phyloP scores from a whole-genome alignment of 2,797 vertebrate species.

The Crenichthys baileyi region DNA sequence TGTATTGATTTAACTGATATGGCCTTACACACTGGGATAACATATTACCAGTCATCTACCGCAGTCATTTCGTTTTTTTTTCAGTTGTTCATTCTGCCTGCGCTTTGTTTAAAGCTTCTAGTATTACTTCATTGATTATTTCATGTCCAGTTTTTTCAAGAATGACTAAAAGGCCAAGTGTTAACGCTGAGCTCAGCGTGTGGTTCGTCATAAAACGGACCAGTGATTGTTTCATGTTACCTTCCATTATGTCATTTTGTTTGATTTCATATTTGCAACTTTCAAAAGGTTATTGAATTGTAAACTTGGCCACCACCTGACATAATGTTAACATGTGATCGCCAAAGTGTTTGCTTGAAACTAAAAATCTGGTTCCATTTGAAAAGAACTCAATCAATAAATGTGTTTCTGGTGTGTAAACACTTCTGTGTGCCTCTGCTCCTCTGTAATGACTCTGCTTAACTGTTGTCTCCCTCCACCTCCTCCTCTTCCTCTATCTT shows the following conservation, averaged over 20 bases:
- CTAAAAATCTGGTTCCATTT: neutral
- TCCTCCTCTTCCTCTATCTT: conserved; percentile 10
- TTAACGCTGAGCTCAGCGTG: conserved; percentile 25
- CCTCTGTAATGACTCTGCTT: conserved; percentile 6
- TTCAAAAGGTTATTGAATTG: neutral
- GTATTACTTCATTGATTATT: neutral
- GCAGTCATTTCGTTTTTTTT: neutral
- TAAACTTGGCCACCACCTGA: neutral
- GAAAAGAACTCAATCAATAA: neutral
- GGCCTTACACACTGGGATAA: neutral
- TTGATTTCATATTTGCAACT: neutral
- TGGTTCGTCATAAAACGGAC: conserved; percentile 39
- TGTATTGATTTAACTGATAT: conserved; percentile 15
- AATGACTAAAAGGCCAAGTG: conserved; percentile 19
- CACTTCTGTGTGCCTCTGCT: neutral
- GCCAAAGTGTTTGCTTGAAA: neutral
- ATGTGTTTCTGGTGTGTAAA: neutral
- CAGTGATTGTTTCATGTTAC: conserved; percentile 34
- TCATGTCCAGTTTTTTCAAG: conserved; percentile 5
- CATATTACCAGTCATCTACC: neutral
- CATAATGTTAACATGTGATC: neutral
- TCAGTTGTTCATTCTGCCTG: neutral
- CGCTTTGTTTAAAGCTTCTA: conserved; percentile 8
- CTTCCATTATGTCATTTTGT: neutral
- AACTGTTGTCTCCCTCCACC: conserved; percentile 13